Conservation (phyloP, 2,797 vertebrate genomes). For the Gadopsis marmoratus region DNA sequence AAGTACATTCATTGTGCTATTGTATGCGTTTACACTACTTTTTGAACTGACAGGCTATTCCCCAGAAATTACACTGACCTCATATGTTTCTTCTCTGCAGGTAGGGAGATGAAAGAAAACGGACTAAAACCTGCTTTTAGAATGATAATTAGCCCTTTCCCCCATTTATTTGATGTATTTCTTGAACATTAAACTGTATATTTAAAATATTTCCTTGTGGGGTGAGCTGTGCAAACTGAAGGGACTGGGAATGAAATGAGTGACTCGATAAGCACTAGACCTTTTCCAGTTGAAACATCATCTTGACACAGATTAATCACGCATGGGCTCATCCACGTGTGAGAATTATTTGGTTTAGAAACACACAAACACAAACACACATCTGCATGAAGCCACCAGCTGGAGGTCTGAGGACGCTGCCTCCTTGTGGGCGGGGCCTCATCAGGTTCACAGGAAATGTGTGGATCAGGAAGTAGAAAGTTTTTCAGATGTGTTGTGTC, state of each 20-base stretch:
- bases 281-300: too few relatives aligned
- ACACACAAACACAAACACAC: too few relatives aligned
- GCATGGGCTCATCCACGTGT: too few relatives aligned
- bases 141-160: background rate
- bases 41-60: background rate
- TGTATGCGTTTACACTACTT: background rate
- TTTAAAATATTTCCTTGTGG: background rate
- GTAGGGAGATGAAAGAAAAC: background rate
- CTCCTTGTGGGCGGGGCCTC: slow-evolving; percentile 69
- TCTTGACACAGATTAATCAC: too few relatives aligned
- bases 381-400: background rate
- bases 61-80: background rate
- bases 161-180: background rate
- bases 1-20: background rate
- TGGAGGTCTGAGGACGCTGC: slow-evolving; percentile 1
- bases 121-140: background rate
- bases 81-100: background rate
- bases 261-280: background rate
- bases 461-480: slow-evolving; percentile 78
- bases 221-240: background rate
- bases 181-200: background rate
- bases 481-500: slow-evolving; percentile 51
- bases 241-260: too few relatives aligned
- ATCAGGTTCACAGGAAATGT: slow-evolving; percentile 80
- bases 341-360: too few relatives aligned